Evolutionary conservation across 2,888 invertebrate genomes (phyloP).

Genomic region (Pandemis heparana): DNA sequence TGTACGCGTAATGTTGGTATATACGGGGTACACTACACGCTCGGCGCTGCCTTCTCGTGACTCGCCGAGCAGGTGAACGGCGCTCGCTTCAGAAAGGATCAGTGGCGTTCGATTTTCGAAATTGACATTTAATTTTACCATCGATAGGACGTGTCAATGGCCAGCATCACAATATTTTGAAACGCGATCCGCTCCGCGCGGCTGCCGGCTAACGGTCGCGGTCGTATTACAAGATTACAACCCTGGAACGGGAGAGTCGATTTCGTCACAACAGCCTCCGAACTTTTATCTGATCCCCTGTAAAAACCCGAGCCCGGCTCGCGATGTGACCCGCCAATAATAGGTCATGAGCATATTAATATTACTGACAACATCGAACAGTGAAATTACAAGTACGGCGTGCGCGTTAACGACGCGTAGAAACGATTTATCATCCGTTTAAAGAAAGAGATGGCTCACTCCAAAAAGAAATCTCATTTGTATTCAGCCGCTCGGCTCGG

Average conservation of each 20-base stretch:
- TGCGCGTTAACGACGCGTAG: conserved; percentile 77
- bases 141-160: conserved; percentile 53
- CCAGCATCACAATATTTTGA: conserved; percentile 76
- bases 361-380: conserved; percentile 79
- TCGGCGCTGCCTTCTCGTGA: conserved; percentile 64
- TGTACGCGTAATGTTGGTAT: conserved; percentile 59
- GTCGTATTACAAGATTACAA: conserved; percentile 58
- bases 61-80: conserved; percentile 67
- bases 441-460: conserved; percentile 78
- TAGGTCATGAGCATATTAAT: conserved; percentile 82
- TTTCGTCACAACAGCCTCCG: conserved; percentile 64
- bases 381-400: conserved; percentile 76
- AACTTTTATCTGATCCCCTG: conserved; percentile 73
- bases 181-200: conserved; percentile 62
- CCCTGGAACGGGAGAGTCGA: conserved; percentile 52
- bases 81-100: conserved; percentile 49
- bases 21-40: conserved; percentile 60
- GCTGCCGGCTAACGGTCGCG: conserved; percentile 59
- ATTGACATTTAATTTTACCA: conserved; percentile 63
- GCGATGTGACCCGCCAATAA: conserved; percentile 78
- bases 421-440: conserved; percentile 78
- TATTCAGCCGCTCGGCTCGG: conserved; percentile 66
- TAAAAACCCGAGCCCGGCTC: conserved; percentile 69
- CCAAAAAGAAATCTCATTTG: conserved; percentile 78
- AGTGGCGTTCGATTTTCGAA: conserved; percentile 59